Conservation (phyloP, 2,888 invertebrate genomes). For the Alentia gelatinosa region DNA sequence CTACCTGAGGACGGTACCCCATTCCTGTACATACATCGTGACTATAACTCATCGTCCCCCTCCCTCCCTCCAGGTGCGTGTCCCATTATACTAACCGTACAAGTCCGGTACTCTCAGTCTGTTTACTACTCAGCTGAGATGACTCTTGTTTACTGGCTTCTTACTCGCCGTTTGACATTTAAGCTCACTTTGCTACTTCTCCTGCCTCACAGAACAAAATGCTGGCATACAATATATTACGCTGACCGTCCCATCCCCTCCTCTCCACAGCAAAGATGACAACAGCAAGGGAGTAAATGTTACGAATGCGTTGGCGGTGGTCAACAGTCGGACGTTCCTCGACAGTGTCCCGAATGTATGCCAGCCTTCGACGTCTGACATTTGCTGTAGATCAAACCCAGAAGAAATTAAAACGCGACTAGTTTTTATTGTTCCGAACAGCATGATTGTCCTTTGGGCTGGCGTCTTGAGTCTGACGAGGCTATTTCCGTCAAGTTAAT, state of each 20-base stretch:
- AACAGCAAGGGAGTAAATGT: not conserved
- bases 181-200: not conserved
- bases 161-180: not conserved
- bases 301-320: not conserved
- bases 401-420: not conserved
- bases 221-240: not conserved
- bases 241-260: not conserved
- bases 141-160: not conserved
- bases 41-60: too few species aligned
- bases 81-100: too few species aligned
- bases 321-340: not conserved
- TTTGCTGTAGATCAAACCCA: constrained; percentile 21
- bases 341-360: not conserved
- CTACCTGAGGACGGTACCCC: too few species aligned
- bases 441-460: constrained; percentile 3
- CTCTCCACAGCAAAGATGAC: not conserved
- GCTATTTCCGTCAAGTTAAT: not conserved
- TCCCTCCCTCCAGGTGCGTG: too few species aligned
- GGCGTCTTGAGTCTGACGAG: not conserved
- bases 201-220: not conserved
- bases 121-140: not conserved
- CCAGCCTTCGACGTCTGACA: not conserved
- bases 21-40: too few species aligned
- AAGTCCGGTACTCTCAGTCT: not conserved
- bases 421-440: not conserved